Conservation (phyloP, 2,888 invertebrate species). For the Chloromyia formosa region DNA sequence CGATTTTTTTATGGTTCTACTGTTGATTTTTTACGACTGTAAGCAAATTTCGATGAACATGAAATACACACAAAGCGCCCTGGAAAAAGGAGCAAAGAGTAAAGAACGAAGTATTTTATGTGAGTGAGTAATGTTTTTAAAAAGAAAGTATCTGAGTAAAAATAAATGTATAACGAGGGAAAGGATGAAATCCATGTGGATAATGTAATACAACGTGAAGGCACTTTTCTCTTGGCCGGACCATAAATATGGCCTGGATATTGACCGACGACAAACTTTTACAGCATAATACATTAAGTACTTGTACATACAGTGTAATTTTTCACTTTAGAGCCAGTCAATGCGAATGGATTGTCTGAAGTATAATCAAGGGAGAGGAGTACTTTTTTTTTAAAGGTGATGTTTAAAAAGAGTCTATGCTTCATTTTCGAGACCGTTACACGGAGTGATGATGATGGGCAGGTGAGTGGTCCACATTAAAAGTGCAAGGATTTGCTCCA, state of each 20-base stretch:
- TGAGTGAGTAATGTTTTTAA: conserved; percentile 25
- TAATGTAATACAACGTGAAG: conserved; percentile 33
- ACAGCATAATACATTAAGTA: too few relatives aligned
- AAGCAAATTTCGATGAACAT: conserved; percentile 33
- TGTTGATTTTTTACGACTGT: conserved; percentile 41
- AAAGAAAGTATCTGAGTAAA: neutral
- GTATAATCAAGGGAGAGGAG: too few relatives aligned
- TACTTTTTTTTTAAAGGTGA: too few relatives aligned
- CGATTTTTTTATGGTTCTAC: conserved; percentile 30
- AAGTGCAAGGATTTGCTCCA: too few relatives aligned
- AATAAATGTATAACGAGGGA: conserved; percentile 4
- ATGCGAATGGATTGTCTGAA: too few relatives aligned
- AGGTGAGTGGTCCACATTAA: too few relatives aligned
- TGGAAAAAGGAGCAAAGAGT: neutral
- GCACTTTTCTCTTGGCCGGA: conserved; percentile 16
- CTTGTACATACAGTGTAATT: too few relatives aligned
- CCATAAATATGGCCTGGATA: conserved; percentile 23
- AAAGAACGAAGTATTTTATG: conserved; percentile 5
- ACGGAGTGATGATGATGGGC: too few relatives aligned
- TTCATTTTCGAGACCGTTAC: too few relatives aligned
- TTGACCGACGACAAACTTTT: conserved; percentile 8
- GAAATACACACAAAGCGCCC: neutral
- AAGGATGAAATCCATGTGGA: conserved; percentile 30
- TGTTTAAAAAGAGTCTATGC: too few relatives aligned
- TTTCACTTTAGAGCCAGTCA: too few relatives aligned